Base-by-base conservation (phyloP, 2,888 invertebrate genomes). In the Erpobdella octoculata region DNA sequence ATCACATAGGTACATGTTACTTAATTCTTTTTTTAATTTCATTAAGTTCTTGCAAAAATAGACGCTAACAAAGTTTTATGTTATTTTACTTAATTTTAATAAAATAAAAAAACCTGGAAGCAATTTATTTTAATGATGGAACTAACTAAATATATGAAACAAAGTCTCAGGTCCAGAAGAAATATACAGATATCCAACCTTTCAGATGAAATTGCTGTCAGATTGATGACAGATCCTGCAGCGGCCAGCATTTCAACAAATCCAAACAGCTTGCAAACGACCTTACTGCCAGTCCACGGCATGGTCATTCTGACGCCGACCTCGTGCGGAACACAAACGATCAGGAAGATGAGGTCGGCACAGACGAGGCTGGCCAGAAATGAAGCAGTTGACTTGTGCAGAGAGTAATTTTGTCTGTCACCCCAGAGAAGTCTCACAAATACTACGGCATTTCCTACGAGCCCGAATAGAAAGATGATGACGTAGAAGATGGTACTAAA, bases 131-230 rank as follows among this genome's bases (percentile, higher is more conserved):
- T n/a, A n/a, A n/a, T n/a, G n/a, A n/a, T n/a, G n/a, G n/a, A n/a
- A n/a, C n/a, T n/a, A n/a, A n/a, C n/a, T n/a, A n/a, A n/a, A n/a
- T n/a, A n/a, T n/a, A n/a, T n/a, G n/a, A n/a, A n/a, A n/a, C n/a
- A n/a, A n/a, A n/a, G n/a, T n/a, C n/a, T n/a, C n/a, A n/a, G 9
- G 33, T 15, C 25, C n/a, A 4, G n/a, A n/a, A n/a, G n/a, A n/a
- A n/a, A n/a, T n/a, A n/a, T n/a, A n/a, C n/a, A n/a, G 28, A 12
- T 33, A 5, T 75, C 79, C 79, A 77, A 86, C 86, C 86, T 84
- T 79, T 86, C 86, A 2, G 85, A 77, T 46, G 85, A 86, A 71
- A 86, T 85, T 2, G 85, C 85, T 36, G 84, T 81, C 9, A 86
- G 79, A 75, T 86, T 86, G 59, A 86, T 80, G 2, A 86, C 84